phyloP scores from a whole-genome alignment of 2,888 invertebrate genomes.

The Drosophila acutilabella region DNA sequence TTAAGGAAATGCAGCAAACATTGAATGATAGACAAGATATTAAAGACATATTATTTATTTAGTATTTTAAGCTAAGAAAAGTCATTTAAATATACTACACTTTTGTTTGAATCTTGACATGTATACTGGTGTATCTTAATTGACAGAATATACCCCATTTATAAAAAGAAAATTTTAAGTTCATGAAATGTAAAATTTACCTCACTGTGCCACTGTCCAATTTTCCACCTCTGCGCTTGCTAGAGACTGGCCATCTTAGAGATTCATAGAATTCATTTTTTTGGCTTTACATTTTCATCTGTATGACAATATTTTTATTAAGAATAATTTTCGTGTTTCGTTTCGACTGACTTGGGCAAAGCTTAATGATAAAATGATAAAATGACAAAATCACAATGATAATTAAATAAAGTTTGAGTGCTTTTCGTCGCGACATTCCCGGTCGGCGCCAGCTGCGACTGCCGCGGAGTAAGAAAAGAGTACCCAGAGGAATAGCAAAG shows the following conservation, averaged over 20 bases:
- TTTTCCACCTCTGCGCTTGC: no score
- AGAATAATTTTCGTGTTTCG: slow-evolving; percentile 23
- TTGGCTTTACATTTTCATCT: slow-evolving; percentile 12
- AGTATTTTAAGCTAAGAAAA: no score
- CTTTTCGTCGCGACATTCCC: slow-evolving; percentile 65
- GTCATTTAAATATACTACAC: no score
- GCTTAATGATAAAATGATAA: slow-evolving; percentile 23
- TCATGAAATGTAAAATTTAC: background rate
- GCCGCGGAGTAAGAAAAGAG: slow-evolving; percentile 26
- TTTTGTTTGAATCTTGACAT: no score
- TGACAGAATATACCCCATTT: no score
- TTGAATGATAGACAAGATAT: no score
- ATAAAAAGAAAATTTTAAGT: background rate
- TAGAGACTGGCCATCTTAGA: no score
- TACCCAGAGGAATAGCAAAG: slow-evolving; percentile 37
- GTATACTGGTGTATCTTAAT: no score
- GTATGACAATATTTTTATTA: slow-evolving; percentile 37
- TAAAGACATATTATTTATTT: no score
- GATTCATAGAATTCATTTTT: background rate
- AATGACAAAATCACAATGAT: slow-evolving; percentile 65
- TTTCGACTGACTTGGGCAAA: slow-evolving; percentile 17
- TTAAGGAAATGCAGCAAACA: no score
- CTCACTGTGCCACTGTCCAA: background rate
- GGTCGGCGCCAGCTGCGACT: slow-evolving; percentile 48
- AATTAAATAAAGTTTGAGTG: slow-evolving; percentile 77